Evolutionary conservation across 2,113 vertebrate species (phyloP).

Genomic region (Halcyon senegalensis): DNA sequence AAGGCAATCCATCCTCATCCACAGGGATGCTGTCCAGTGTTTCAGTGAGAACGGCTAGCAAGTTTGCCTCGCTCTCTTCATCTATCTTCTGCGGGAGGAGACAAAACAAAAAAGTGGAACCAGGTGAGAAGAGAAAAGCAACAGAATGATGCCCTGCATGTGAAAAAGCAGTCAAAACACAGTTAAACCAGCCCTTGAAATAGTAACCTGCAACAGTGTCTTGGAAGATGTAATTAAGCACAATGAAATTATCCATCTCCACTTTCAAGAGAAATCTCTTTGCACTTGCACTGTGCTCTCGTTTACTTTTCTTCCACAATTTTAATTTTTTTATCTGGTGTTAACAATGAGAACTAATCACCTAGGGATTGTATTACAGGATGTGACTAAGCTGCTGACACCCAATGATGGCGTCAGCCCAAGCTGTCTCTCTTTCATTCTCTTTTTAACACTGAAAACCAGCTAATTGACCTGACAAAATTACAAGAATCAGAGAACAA

Average conservation of each 20-base stretch:
- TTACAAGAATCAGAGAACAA: slow-evolving; percentile 86
- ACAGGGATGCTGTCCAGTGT: slow-evolving; percentile 99
- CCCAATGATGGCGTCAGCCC: slow-evolving; percentile 50
- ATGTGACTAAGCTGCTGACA: slow-evolving; percentile 62
- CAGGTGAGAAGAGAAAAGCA: neutral
- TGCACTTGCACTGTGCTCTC: neutral
- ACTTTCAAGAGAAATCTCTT: neutral
- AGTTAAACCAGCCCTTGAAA: neutral
- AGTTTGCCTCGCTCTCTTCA: slow-evolving; percentile 98
- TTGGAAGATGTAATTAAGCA: neutral
- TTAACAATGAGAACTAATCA: slow-evolving; percentile 58
- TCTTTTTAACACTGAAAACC: slow-evolving; percentile 63
- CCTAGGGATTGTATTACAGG: slow-evolving; percentile 62
- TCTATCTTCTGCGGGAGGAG: slow-evolving; percentile 91
- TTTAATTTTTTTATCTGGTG: neutral
- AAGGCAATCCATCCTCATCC: slow-evolving; percentile 99
- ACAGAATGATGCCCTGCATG: neutral
- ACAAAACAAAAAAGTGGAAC: neutral
- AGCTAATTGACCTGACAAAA: slow-evolving; percentile 89
- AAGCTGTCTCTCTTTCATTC: slow-evolving; percentile 43
- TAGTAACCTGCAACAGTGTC: neutral
- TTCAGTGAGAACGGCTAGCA: slow-evolving; percentile 98
- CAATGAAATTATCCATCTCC: neutral
- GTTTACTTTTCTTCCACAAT: slow-evolving; percentile 35
- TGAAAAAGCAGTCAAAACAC: neutral